Evolutionary conservation across 2,113 vertebrate species (phyloP).

Genomic region (Centropristis striata): DNA sequence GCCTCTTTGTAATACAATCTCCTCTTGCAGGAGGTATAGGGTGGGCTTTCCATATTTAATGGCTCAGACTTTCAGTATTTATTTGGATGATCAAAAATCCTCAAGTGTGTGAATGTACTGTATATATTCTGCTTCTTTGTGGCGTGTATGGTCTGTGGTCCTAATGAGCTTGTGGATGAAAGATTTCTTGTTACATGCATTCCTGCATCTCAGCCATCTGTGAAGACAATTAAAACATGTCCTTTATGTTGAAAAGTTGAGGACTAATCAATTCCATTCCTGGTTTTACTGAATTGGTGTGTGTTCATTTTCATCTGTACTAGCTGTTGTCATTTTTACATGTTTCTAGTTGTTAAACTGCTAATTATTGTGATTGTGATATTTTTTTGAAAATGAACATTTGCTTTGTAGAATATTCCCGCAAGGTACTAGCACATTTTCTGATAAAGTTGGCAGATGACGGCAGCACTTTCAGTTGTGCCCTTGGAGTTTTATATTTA

Average conservation of each 20-base stretch:
- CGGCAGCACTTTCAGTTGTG: constrained; percentile 23
- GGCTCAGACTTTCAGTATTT: constrained; percentile 8
- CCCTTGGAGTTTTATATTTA: constrained; percentile 25
- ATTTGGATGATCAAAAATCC: constrained; percentile 37
- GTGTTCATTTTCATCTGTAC: constrained; percentile 15
- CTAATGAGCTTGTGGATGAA: constrained; percentile 48
- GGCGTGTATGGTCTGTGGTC: constrained; percentile 18
- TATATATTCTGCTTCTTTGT: constrained; percentile 20
- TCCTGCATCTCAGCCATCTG: constrained; percentile 65
- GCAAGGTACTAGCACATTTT: constrained; percentile 15
- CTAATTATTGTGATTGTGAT: constrained; percentile 9
- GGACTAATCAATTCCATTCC: constrained; percentile 51
- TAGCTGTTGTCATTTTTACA: constrained; percentile 1
- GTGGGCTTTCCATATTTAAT: not conserved
- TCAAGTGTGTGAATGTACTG: not conserved
- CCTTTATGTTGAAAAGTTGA: constrained; percentile 42
- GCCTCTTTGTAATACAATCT: not conserved
- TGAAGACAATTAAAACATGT: constrained; percentile 51
- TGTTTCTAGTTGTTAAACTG: constrained; percentile 3
- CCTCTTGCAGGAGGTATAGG: not conserved
- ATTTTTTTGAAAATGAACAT: not conserved
- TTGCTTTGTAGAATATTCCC: not conserved
- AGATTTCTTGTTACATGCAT: constrained; percentile 49
- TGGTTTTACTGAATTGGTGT: not conserved
- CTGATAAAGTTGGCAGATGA: not conserved